phyloP scores from a whole-genome alignment of 2,113 vertebrate species.

The Ammodytes marinus region DNA sequence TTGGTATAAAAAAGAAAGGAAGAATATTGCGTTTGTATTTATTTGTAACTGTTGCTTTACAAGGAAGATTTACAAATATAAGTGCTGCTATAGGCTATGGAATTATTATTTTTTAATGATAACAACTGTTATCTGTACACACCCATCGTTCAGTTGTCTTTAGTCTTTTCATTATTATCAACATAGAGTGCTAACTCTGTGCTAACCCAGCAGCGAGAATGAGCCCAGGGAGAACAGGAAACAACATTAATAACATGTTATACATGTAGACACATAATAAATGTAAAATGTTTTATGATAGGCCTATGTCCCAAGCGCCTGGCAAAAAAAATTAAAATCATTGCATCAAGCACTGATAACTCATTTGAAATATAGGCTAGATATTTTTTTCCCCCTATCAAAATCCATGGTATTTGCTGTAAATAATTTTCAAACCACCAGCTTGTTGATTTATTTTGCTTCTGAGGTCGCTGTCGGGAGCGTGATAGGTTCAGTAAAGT shows the following conservation, averaged over 20 bases:
- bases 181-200: neutral
- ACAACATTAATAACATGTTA: neutral
- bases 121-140: neutral
- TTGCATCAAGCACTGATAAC: neutral
- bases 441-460: too few species aligned
- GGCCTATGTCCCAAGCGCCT: neutral
- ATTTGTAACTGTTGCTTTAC: neutral
- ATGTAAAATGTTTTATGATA: neutral
- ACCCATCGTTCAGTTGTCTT: neutral
- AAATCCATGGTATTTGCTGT: too few species aligned
- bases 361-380: too few species aligned
- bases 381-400: too few species aligned
- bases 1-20: neutral
- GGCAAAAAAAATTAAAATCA: neutral
- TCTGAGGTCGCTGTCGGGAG: neutral
- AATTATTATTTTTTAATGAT: neutral
- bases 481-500: neutral
- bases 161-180: neutral
- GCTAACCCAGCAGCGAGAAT: too few species aligned
- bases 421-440: neutral
- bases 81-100: neutral
- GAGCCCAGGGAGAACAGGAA: neutral
- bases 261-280: neutral
- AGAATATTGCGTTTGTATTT: neutral
- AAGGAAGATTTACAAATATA: neutral